Evolutionary conservation across 2,888 invertebrate species (phyloP).

Genomic region (Sclerodermus sp.): DNA sequence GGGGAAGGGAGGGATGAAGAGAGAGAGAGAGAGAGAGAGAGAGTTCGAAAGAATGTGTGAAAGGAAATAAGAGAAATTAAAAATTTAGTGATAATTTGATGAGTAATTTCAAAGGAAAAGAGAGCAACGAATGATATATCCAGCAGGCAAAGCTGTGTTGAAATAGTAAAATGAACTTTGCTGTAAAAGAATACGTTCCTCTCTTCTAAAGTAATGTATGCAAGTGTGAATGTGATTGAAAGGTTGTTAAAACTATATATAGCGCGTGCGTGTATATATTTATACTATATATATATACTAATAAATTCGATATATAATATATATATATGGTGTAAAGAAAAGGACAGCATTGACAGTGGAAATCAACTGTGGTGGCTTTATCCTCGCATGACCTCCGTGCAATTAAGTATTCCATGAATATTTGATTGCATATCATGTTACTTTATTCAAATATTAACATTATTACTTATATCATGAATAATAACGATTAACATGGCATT

Average conservation of each 20-base stretch:
- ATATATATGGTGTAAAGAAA: slow-evolving; percentile 46
- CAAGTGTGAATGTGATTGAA: slow-evolving; percentile 42
- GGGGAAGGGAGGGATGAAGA: slow-evolving; percentile 17
- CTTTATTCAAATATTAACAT: slow-evolving; percentile 55
- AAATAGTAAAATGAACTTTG: slow-evolving; percentile 35
- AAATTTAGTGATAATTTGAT: too few species aligned
- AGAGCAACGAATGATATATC: slow-evolving; percentile 33
- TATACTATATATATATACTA: slow-evolving; percentile 45
- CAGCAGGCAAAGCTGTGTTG: slow-evolving; percentile 15
- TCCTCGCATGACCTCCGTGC: slow-evolving; percentile 51
- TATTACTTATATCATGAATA: slow-evolving; percentile 55
- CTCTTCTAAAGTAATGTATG: slow-evolving; percentile 43
- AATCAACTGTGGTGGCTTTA: slow-evolving; percentile 48
- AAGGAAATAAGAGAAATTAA: slow-evolving; percentile 12
- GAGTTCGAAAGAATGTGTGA: slow-evolving; percentile 26
- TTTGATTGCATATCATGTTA: slow-evolving; percentile 52
- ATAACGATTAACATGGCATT: slow-evolving; percentile 47
- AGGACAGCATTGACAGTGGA: slow-evolving; percentile 40
- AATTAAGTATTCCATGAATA: slow-evolving; percentile 57
- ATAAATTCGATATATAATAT: slow-evolving; percentile 47
- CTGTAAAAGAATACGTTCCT: slow-evolving; percentile 45
- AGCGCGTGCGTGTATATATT: slow-evolving; percentile 55
- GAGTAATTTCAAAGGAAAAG: slow-evolving; percentile 23
- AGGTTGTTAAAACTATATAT: slow-evolving; percentile 52
- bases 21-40: slow-evolving; percentile 23